phyloP scores from a whole-genome alignment of 2,797 vertebrate species.

The Fistularia tabacaria region DNA sequence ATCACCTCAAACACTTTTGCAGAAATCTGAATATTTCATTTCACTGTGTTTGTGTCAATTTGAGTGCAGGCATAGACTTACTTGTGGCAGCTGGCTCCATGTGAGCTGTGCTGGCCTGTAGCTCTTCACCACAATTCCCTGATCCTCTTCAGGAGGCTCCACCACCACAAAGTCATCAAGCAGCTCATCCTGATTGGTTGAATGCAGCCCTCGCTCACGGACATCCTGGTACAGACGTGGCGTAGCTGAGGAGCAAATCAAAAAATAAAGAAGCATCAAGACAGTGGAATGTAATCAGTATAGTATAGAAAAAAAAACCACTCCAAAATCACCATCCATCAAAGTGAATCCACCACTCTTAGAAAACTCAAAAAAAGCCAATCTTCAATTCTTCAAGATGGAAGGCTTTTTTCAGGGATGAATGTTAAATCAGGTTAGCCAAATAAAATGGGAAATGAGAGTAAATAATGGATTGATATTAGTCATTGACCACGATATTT shows the following conservation, averaged over 20 bases:
- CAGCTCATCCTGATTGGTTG: conserved; percentile 81
- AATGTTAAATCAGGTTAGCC: too few species aligned
- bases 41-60: too few species aligned
- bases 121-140: conserved; percentile 85
- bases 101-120: conserved; percentile 84
- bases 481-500: too few species aligned
- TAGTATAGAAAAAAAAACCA: too few species aligned
- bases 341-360: too few species aligned
- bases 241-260: conserved; percentile 70
- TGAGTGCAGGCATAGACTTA: conserved; percentile 36
- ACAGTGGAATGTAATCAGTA: not conserved
- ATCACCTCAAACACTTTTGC: too few species aligned
- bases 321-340: too few species aligned
- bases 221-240: conserved; percentile 93
- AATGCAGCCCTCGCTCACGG: conserved; percentile 87
- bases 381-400: too few species aligned
- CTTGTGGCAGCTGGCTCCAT: conserved; percentile 95
- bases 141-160: conserved; percentile 54
- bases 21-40: not conserved
- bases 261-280: conserved; percentile 1
- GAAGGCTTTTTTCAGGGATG: too few species aligned
- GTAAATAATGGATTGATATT: too few species aligned
- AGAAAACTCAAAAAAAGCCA: too few species aligned
- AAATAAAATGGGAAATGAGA: too few species aligned
- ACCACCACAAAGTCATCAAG: conserved; percentile 72